Evolutionary conservation across 1,140 invertebrate genomes (phyloP).

Genomic region (Scylla paramamosain): DNA sequence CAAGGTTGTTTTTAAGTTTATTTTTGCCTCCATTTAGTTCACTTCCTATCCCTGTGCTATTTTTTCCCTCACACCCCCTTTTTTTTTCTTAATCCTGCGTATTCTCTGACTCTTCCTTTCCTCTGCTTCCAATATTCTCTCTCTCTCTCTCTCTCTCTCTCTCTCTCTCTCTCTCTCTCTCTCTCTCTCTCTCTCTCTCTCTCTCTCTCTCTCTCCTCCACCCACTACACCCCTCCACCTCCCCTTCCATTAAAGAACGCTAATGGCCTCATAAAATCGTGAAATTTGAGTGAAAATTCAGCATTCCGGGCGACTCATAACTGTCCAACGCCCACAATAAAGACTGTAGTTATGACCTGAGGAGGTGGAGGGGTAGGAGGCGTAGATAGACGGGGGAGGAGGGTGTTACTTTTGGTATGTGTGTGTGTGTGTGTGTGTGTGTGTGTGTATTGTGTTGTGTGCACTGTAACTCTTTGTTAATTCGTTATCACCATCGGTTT

Average conservation of each 20-base stretch:
- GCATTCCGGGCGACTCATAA: constrained; percentile 2
- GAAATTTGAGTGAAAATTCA: constrained; percentile 24
- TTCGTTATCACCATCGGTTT: too few relatives aligned
- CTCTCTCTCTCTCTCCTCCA: background rate
- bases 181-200: background rate
- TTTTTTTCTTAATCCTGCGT: background rate
- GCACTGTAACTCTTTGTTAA: too few relatives aligned
- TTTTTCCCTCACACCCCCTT: background rate
- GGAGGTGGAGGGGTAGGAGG: background rate
- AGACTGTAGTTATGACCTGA: constrained; percentile 10
- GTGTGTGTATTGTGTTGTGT: too few relatives aligned
- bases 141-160: background rate
- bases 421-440: too few relatives aligned
- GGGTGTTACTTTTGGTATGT: too few relatives aligned
- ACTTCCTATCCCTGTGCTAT: background rate
- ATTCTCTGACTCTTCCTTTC: background rate
- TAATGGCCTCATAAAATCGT: constrained; percentile 6
- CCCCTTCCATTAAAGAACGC: background rate
- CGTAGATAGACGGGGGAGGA: too few relatives aligned
- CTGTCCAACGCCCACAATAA: background rate
- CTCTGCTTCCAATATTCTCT: background rate
- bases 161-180: constrained; percentile 20
- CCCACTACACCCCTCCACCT: background rate
- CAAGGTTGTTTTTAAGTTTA: background rate
- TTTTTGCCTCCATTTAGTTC: background rate